Evolutionary conservation across 2,797 vertebrate genomes (phyloP).

Genomic region (Malacoraja senta): DNA sequence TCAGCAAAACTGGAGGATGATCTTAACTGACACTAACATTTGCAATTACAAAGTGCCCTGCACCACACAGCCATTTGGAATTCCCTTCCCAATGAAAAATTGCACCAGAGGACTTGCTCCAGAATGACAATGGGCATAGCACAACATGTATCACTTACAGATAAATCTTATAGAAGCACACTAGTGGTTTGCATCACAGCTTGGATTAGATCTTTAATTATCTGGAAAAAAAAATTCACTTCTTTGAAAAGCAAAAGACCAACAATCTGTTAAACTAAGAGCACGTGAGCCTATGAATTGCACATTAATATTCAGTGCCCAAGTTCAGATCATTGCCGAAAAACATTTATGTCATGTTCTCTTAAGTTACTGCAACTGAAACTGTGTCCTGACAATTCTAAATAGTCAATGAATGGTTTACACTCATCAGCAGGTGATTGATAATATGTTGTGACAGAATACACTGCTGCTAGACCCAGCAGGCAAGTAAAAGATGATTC

Average conservation of each 20-base stretch:
- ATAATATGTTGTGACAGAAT: slow-evolving; percentile 9
- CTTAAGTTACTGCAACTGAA: not conserved
- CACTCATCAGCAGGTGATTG: not conserved
- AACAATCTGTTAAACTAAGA: not conserved
- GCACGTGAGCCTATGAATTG: not conserved
- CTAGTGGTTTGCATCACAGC: too few relatives aligned
- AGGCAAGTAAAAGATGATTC: not conserved
- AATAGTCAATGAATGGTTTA: not conserved
- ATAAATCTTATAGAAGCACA: too few relatives aligned
- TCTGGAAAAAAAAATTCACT: too few relatives aligned
- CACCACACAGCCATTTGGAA: too few relatives aligned
- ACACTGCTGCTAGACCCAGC: not conserved
- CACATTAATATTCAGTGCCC: not conserved
- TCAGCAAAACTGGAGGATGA: too few relatives aligned
- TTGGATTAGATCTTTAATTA: too few relatives aligned
- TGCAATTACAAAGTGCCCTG: too few relatives aligned
- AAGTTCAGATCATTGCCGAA: not conserved
- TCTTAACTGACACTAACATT: too few relatives aligned
- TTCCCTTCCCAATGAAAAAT: too few relatives aligned
- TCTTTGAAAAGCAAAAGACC: not conserved
- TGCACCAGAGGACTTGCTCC: too few relatives aligned
- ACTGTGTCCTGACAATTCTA: not conserved
- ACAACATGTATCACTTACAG: not conserved
- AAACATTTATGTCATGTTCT: not conserved
- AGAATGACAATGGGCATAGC: too few relatives aligned